phyloP scores from a whole-genome alignment of 1,140 invertebrate genomes.

The Octopus bimaculoides region DNA sequence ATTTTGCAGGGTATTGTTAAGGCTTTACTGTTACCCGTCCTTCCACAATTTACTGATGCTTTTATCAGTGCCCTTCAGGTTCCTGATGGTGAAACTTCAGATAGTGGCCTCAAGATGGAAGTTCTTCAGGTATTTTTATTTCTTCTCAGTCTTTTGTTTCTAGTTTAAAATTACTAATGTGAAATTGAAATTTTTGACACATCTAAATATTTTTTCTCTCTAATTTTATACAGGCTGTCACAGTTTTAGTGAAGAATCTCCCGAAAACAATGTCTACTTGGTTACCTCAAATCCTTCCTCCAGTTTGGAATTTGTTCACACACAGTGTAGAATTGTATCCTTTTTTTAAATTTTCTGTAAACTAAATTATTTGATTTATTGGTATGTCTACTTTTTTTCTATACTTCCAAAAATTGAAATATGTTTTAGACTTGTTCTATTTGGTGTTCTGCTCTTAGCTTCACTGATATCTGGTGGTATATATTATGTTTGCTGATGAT shows the following conservation, averaged over 20 bases:
- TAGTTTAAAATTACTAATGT: neutral
- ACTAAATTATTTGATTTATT: too few species aligned
- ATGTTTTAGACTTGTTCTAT: too few species aligned
- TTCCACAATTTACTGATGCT: conserved; percentile 72
- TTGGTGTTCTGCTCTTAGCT: too few species aligned
- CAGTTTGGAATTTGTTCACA: conserved; percentile 72
- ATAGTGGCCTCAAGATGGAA: conserved; percentile 72
- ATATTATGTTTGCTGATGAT: too few species aligned
- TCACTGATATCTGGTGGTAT: too few species aligned
- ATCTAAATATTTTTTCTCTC: neutral
- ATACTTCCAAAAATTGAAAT: too few species aligned
- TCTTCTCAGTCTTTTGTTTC: neutral
- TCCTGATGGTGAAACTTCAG: conserved; percentile 64
- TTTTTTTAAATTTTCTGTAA: conserved; percentile 19
- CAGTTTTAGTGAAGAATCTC: conserved; percentile 66
- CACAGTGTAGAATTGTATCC: conserved; percentile 67
- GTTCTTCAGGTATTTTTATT: conserved; percentile 64
- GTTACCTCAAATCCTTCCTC: conserved; percentile 67
- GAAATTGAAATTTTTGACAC: neutral
- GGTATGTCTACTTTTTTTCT: too few species aligned
- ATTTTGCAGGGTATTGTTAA: conserved; percentile 58
- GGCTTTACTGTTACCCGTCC: conserved; percentile 66
- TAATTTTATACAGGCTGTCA: conserved; percentile 60
- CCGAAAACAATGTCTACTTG: conserved; percentile 68
- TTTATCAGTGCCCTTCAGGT: conserved; percentile 67